Conservation (phyloP, 2,888 invertebrate species). For the Adelphocoris suturalis region DNA sequence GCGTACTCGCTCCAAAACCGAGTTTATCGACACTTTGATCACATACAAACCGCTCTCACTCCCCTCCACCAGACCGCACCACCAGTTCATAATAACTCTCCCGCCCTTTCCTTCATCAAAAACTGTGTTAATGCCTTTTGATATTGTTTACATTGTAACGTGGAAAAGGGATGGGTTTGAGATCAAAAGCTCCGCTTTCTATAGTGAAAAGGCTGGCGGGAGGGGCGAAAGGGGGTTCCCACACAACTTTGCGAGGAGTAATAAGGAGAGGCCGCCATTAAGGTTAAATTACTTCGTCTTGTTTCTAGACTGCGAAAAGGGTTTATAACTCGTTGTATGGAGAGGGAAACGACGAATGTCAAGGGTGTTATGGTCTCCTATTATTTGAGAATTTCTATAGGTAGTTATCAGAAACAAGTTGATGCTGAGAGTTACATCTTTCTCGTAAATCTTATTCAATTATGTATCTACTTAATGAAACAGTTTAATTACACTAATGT, state of each 20-base stretch:
- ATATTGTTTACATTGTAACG: constrained; percentile 70
- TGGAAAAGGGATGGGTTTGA: constrained; percentile 37
- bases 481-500: too few species aligned
- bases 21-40: constrained; percentile 71
- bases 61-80: constrained; percentile 28
- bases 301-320: constrained; percentile 45
- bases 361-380: not conserved
- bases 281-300: constrained; percentile 64
- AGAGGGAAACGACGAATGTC: constrained; percentile 26
- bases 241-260: constrained; percentile 63
- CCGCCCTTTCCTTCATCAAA: constrained; percentile 61
- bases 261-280: constrained; percentile 68
- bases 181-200: constrained; percentile 64
- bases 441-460: too few species aligned
- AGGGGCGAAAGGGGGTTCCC: not conserved
- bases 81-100: constrained; percentile 58
- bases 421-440: too few species aligned
- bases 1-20: constrained; percentile 68
- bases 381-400: not conserved
- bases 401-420: constrained; percentile 3
- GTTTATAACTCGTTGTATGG: constrained; percentile 40
- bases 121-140: constrained; percentile 71
- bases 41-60: constrained; percentile 60
- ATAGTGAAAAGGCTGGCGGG: constrained; percentile 29
- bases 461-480: too few species aligned